Conservation (phyloP, 2,797 vertebrate genomes). For the Coregonus suidteri region DNA sequence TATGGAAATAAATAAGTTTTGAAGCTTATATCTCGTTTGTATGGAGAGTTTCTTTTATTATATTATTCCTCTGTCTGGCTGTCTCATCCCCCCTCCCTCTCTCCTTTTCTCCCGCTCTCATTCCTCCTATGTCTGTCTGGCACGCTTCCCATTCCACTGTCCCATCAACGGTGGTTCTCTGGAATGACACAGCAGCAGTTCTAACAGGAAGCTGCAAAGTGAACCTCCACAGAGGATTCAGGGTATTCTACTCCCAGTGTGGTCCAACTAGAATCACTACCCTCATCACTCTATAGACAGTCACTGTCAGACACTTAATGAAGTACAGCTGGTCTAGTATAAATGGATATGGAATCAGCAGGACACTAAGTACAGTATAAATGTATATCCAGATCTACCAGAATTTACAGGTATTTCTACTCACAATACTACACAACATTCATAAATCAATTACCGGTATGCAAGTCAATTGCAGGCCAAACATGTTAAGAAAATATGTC, state of each 20-base stretch:
- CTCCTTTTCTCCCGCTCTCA: constrained; percentile 2
- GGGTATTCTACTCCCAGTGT: neutral
- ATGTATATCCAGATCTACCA: constrained; percentile 5
- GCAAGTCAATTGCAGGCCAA: constrained; percentile 26
- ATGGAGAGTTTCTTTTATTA: neutral
- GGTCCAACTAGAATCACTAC: neutral
- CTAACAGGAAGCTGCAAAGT: constrained; percentile 27
- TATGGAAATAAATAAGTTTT: constrained; percentile 45
- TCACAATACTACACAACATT: constrained; percentile 6
- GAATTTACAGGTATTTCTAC: no score
- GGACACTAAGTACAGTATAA: neutral
- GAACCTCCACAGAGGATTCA: constrained; percentile 4
- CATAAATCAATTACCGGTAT: neutral
- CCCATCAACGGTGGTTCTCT: constrained; percentile 50
- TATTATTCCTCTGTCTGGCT: constrained; percentile 26
- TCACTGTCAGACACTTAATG: neutral
- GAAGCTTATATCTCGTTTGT: constrained; percentile 30
- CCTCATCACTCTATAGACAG: neutral
- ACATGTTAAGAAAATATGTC: constrained; percentile 22
- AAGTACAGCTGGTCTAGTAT: neutral
- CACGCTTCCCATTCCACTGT: constrained; percentile 52
- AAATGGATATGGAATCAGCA: neutral
- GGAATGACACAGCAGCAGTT: constrained; percentile 42
- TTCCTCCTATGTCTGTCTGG: constrained; percentile 46
- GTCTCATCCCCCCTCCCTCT: constrained; percentile 20